Evolutionary conservation across 2,113 vertebrate genomes (phyloP).

Genomic region (Eulemur macaco): DNA sequence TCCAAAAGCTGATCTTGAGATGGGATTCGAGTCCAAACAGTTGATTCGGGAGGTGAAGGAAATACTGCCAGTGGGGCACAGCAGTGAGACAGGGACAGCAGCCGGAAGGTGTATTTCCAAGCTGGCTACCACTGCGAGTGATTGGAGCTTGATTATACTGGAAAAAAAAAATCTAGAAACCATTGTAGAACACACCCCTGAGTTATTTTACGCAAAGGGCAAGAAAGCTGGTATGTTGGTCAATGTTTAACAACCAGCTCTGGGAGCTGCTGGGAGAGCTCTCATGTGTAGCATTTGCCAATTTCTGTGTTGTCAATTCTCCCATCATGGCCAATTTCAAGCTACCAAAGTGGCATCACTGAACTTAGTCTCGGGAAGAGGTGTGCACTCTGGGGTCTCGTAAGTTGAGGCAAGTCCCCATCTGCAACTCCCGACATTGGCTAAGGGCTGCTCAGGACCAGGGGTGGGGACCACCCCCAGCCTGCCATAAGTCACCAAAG

Average conservation of each 20-base stretch:
- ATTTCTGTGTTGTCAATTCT: not conserved
- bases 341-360: not conserved
- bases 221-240: not conserved
- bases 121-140: not conserved
- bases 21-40: not conserved
- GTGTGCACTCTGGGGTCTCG: not conserved
- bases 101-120: not conserved
- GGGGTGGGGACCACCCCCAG: not conserved
- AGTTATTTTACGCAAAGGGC: not conserved
- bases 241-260: constrained; percentile 22
- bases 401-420: not conserved
- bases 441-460: not conserved
- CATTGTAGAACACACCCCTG: not conserved
- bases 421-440: not conserved
- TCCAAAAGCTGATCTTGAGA: not conserved
- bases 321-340: not conserved
- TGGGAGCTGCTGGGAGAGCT: not conserved
- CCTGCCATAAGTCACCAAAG: not conserved
- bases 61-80: not conserved
- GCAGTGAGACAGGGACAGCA: not conserved
- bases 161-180: not conserved
- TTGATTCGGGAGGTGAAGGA: not conserved
- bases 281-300: not conserved
- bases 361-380: not conserved
- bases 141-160: not conserved